These are phyloP conservation scores for Gallinago solitaria DNA, from an alignment of 2,797 vertebrate species.

Conservation along the genomic window DNA sequence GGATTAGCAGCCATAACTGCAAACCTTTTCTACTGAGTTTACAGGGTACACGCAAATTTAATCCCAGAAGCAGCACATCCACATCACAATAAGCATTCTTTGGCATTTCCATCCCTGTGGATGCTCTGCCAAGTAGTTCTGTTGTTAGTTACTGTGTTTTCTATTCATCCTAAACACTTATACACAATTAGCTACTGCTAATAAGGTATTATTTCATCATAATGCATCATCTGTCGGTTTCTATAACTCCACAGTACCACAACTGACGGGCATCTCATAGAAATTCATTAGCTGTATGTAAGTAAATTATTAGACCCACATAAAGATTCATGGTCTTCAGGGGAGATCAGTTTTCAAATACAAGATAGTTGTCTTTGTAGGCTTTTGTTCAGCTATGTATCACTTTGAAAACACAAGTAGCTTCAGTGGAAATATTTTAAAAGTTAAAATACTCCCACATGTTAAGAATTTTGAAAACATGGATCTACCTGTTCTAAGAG, in stretches of 20 bases:
- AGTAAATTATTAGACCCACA: not conserved
- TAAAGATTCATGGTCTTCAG: not conserved
- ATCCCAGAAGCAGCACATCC: not conserved
- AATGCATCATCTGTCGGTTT: not conserved
- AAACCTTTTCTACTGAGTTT: not conserved
- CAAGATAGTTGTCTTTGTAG: not conserved
- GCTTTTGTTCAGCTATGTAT: too few relatives aligned
- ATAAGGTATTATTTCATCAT: too few relatives aligned
- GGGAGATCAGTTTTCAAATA: not conserved
- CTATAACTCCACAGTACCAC: not conserved
- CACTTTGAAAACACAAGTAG: not conserved
- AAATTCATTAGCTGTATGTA: not conserved
- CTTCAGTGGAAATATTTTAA: not conserved
- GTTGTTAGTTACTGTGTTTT: not conserved
- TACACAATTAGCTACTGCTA: not conserved
- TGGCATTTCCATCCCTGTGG: not conserved
- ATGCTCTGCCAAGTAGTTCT: not conserved
- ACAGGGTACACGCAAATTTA: not conserved
- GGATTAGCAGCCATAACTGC: not conserved
- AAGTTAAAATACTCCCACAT: not conserved
- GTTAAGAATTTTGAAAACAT: not conserved
- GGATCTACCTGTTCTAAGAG: constrained; percentile 89
- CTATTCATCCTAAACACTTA: not conserved
- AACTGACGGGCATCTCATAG: not conserved
- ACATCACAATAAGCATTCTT: not conserved